Evolutionary conservation across 1,140 invertebrate genomes (phyloP).

Genomic region (Dreissena polymorpha): DNA sequence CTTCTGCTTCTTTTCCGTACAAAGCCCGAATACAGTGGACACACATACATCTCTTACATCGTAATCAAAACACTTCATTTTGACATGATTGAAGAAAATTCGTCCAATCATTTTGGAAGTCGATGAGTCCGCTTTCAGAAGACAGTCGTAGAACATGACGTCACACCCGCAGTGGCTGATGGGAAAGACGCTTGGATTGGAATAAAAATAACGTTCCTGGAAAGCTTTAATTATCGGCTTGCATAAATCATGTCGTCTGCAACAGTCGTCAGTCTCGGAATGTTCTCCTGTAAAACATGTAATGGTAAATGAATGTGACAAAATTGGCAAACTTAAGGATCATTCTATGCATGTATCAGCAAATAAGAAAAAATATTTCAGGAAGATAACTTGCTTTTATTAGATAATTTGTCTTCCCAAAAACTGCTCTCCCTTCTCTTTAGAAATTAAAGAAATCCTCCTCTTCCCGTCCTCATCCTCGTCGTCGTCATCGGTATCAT

Average conservation of each 20-base stretch:
- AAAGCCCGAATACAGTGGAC: slow-evolving; percentile 13
- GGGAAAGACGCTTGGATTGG: slow-evolving; percentile 29
- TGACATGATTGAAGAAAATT: slow-evolving; percentile 28
- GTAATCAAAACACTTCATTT: slow-evolving; percentile 40
- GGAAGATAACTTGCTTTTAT: no score
- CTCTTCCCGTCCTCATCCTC: no score
- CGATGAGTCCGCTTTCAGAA: slow-evolving; percentile 3
- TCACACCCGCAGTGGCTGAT: slow-evolving; percentile 35
- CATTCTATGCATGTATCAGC: no score
- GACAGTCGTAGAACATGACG: slow-evolving; percentile 17
- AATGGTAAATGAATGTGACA: no score
- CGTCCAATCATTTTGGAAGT: slow-evolving; percentile 11
- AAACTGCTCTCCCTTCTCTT: no score
- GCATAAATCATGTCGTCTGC: slow-evolving; percentile 37
- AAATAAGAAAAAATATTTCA: no score
- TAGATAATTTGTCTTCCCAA: no score
- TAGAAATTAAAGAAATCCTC: no score
- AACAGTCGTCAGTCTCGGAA: slow-evolving; percentile 25
- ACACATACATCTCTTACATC: slow-evolving; percentile 21
- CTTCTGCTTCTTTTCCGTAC: background rate
- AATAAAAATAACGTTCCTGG: slow-evolving; percentile 11
- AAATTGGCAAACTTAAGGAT: no score
- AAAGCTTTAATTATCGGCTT: slow-evolving; percentile 20
- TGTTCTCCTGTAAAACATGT: slow-evolving; percentile 21
- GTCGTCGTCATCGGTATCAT: no score